Evolutionary conservation across 2,888 invertebrate genomes (phyloP).

Genomic region (Mamestra brassicae): DNA sequence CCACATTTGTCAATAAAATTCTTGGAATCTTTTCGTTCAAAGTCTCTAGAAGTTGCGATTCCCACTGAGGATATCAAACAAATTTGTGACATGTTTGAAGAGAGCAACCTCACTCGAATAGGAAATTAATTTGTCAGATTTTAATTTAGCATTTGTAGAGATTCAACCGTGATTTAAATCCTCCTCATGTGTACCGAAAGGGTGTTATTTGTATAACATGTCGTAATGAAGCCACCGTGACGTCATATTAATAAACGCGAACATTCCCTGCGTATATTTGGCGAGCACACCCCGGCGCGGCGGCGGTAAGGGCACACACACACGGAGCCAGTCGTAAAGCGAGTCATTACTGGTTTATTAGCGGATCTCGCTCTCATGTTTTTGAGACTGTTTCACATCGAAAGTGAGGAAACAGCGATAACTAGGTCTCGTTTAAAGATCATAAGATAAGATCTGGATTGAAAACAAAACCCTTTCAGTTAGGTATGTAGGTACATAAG

Average conservation of each 20-base stretch:
- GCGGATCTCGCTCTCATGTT: conserved; percentile 11
- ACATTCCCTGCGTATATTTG: conserved; percentile 55
- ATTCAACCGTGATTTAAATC: conserved; percentile 7
- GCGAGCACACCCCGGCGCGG: conserved; percentile 33
- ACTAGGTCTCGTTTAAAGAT: neutral
- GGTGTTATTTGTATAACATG: conserved; percentile 30
- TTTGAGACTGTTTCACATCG: conserved; percentile 1
- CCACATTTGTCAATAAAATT: neutral
- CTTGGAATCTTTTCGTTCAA: neutral
- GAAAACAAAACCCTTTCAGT: neutral
- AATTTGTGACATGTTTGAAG: neutral
- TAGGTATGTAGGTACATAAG: too few species aligned
- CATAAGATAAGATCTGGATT: neutral
- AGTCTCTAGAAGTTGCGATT: neutral
- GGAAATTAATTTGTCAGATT: conserved; percentile 3
- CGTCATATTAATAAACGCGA: conserved; percentile 49
- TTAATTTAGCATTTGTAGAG: neutral
- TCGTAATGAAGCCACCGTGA: conserved; percentile 47
- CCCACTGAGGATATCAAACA: neutral
- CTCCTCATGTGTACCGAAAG: neutral
- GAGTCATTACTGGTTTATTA: conserved; percentile 57
- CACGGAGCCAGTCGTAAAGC: conserved; percentile 49
- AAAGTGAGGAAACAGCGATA: neutral
- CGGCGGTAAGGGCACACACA: conserved; percentile 43
- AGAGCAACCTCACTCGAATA: conserved; percentile 2